Conservation (phyloP, 2,797 vertebrate genomes). For the Phylloscopus collybita region DNA sequence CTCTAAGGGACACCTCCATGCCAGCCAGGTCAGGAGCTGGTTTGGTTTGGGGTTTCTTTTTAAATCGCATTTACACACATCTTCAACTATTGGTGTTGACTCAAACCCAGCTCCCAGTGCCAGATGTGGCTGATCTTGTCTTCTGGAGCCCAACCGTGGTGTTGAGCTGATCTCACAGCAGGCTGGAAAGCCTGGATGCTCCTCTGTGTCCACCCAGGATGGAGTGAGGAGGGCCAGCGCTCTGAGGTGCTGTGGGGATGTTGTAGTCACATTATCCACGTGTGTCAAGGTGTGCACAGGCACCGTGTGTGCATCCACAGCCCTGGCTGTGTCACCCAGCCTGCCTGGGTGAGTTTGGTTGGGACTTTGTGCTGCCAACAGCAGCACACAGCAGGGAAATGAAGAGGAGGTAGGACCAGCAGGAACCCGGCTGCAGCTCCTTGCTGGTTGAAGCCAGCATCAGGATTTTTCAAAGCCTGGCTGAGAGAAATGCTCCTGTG, state of each 20-base stretch:
- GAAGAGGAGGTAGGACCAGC: neutral
- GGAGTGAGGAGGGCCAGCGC: neutral
- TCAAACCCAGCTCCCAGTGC: neutral
- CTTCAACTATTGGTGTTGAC: neutral
- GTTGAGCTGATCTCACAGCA: neutral
- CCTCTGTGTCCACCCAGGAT: fast-evolving
- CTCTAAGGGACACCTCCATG: neutral
- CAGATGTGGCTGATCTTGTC: neutral
- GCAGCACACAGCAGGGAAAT: neutral
- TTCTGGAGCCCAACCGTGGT: neutral
- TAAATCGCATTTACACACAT: neutral
- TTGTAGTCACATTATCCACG: fast-evolving
- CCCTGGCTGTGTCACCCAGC: neutral
- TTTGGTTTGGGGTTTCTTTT: neutral
- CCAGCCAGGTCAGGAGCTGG: neutral
- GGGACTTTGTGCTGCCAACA: neutral
- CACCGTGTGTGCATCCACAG: fast-evolving
- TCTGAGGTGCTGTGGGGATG: fast-evolving
- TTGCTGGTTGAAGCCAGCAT: neutral
- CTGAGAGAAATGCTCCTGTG: neutral
- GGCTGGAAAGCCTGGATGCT: neutral
- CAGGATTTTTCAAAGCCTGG: neutral
- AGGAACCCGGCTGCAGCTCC: neutral
- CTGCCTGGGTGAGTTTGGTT: neutral
- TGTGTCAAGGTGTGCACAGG: neutral